A percentile compares a stretch with the other conserved stretches of the same genome.
Conservation (phyloP, 2,797 vertebrate species). For the Carduelis carduelis region DNA sequence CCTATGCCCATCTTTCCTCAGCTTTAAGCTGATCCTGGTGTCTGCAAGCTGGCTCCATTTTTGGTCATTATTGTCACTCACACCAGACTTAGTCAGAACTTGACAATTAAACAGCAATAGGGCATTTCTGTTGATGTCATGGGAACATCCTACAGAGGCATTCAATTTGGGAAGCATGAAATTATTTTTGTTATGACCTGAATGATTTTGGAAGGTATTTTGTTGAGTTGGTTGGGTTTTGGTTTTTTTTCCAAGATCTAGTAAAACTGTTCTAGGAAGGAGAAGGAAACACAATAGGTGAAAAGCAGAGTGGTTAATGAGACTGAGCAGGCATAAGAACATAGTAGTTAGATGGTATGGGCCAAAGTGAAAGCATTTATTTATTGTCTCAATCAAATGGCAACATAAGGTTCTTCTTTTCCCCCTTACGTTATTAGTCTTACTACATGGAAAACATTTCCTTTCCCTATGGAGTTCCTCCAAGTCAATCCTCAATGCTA, state of each 20-base stretch:
- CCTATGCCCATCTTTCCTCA: background rate
- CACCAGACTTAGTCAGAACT: background rate
- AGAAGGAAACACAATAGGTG: background rate
- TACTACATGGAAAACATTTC: constrained; percentile 2
- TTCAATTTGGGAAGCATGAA: background rate
- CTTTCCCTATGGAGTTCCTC: constrained; percentile 7
- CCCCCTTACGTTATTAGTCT: background rate
- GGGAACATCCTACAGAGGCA: background rate
- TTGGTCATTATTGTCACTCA: background rate
- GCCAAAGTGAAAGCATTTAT: constrained; percentile 17
- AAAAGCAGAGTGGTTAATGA: background rate
- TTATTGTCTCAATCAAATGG: constrained; percentile 35
- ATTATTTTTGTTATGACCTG: background rate
- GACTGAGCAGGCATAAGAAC: background rate
- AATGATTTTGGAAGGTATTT: background rate
- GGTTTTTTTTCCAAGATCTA: background rate
- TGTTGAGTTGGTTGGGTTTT: background rate
- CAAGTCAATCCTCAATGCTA: background rate
- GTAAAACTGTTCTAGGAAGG: background rate
- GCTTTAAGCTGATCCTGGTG: background rate
- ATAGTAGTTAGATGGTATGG: background rate
- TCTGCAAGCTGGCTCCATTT: background rate
- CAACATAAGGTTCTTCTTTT: background rate
- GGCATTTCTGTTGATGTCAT: background rate
- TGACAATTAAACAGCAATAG: background rate